Conservation (phyloP, 2,797 vertebrate species). For the Gallirallus australis region DNA sequence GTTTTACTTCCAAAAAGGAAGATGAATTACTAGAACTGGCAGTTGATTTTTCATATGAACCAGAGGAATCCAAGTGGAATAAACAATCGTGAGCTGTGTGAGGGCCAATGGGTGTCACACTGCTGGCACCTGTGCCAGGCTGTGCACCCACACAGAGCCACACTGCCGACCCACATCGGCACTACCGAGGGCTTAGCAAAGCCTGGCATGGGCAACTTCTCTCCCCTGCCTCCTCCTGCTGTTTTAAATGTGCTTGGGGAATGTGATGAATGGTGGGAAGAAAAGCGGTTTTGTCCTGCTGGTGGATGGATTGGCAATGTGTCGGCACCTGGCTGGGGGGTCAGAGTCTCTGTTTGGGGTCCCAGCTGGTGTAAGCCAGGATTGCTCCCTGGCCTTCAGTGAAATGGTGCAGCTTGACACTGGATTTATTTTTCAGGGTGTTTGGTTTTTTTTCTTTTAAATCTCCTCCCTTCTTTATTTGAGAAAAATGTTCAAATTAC, state of each 20-base stretch:
- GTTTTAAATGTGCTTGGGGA: neutral
- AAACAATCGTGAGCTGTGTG: neutral
- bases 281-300: neutral
- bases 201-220: neutral
- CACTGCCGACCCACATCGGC: neutral
- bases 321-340: too few species aligned
- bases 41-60: constrained; percentile 19
- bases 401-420: neutral
- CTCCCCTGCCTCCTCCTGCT: neutral
- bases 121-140: neutral
- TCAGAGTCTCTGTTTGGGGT: neutral
- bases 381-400: neutral
- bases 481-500: neutral
- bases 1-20: constrained; percentile 58
- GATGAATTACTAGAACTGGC: constrained; percentile 49
- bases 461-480: neutral
- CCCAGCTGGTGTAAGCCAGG: neutral
- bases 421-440: neutral
- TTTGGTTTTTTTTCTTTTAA: neutral
- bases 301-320: neutral
- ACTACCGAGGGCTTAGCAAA: neutral
- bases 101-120: neutral
- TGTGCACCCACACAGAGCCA: neutral
- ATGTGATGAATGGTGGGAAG: rapidly evolving
- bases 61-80: constrained; percentile 34